A percentile compares a stretch with the other conserved stretches of the same genome.
Conservation (phyloP, 1,140 invertebrate species). For the Drosophila saltans region DNA sequence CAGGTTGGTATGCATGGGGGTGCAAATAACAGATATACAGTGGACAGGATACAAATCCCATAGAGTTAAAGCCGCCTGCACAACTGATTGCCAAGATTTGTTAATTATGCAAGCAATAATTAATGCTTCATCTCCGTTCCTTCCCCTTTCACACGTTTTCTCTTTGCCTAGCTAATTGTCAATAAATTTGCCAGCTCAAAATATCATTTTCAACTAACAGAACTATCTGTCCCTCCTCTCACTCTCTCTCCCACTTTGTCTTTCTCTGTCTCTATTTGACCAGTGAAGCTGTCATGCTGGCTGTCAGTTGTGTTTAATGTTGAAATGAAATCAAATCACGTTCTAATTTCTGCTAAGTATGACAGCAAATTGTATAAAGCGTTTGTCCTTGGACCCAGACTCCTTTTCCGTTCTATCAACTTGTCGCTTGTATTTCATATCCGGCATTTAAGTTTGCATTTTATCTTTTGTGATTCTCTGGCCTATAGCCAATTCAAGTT, state of each 20-base stretch:
- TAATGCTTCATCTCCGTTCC: constrained; percentile 49
- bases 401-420: constrained; percentile 20
- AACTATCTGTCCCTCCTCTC: neutral
- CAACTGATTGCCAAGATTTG: constrained; percentile 66
- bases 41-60: constrained; percentile 1
- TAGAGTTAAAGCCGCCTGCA: constrained; percentile 44
- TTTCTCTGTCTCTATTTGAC: no score
- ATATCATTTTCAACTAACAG: constrained; percentile 57
- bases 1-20: constrained; percentile 8
- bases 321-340: constrained; percentile 80
- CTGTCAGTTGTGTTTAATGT: constrained; percentile 74
- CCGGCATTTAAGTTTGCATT: constrained; percentile 55
- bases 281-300: constrained; percentile 54
- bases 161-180: constrained; percentile 56
- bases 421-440: constrained; percentile 66
- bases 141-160: neutral
- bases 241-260: constrained; percentile 15
- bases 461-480: constrained; percentile 26
- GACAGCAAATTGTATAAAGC: constrained; percentile 57
- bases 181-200: constrained; percentile 72
- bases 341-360: constrained; percentile 76
- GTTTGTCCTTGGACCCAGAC: constrained; percentile 7
- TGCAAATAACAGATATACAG: neutral
- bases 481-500: constrained; percentile 42
- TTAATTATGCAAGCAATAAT: constrained; percentile 78